A percentile compares a stretch with the other conserved stretches of the same genome.
These are phyloP conservation scores for Rotaria macrura DNA, from an alignment of 2,888 invertebrate species.

Conservation along the genomic window DNA sequence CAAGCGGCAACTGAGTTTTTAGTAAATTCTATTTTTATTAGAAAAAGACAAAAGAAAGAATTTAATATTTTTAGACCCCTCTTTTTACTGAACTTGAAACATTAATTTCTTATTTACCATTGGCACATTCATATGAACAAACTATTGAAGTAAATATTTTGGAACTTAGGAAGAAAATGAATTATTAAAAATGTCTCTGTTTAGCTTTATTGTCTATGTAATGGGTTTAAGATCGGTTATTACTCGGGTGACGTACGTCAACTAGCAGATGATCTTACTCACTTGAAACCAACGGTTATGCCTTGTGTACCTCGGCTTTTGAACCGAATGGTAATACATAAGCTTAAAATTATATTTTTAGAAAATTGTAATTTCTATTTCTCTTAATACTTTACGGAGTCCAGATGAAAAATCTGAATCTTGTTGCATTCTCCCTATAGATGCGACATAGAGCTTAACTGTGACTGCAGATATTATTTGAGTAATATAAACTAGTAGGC, in stretches of 20 bases:
- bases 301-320: slow-evolving; percentile 46
- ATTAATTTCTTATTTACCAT: slow-evolving; percentile 76
- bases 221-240: slow-evolving; percentile 61
- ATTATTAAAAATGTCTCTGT: neutral
- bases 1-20: neutral
- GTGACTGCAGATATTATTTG: too few species aligned
- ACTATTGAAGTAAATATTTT: slow-evolving; percentile 40
- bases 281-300: slow-evolving; percentile 44
- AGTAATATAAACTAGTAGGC: too few species aligned
- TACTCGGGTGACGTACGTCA: slow-evolving; percentile 43
- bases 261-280: slow-evolving; percentile 44
- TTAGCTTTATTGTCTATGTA: slow-evolving; percentile 34
- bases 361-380: too few species aligned
- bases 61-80: neutral
- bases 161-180: neutral
- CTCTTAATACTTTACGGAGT: too few species aligned
- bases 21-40: neutral
- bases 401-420: too few species aligned
- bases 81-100: slow-evolving; percentile 17
- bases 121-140: slow-evolving; percentile 93
- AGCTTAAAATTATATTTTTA: too few species aligned
- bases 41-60: neutral
- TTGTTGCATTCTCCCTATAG: too few species aligned
- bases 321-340: slow-evolving; percentile 42
- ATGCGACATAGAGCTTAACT: too few species aligned